Conservation (phyloP, 2,797 vertebrate species). For the Pangasius macronema region DNA sequence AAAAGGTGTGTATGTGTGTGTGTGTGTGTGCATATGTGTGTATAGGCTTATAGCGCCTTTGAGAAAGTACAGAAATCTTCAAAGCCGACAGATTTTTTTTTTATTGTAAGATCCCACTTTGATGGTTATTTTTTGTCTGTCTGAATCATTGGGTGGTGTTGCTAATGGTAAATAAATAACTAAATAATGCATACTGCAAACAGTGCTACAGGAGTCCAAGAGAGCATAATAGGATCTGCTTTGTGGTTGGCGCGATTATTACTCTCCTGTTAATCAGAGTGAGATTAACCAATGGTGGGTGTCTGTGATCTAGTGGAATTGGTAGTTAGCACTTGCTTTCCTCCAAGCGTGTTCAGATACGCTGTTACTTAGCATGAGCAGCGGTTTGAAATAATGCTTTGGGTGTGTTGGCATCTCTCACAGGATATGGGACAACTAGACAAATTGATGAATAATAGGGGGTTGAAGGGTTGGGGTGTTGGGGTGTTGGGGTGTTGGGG, state of each 20-base stretch:
- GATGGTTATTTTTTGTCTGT: slow-evolving; percentile 66
- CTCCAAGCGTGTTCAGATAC: background rate
- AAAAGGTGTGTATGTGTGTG: background rate
- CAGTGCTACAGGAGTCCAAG: background rate
- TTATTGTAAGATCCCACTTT: slow-evolving; percentile 58
- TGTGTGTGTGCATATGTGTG: background rate
- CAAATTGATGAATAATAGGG: background rate
- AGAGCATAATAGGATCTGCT: background rate
- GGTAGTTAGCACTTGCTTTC: background rate
- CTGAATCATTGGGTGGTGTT: slow-evolving; percentile 59
- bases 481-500: background rate
- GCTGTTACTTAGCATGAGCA: background rate
- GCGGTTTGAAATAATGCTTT: background rate
- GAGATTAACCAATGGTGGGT: background rate
- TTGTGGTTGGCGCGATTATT: background rate
- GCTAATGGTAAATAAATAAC: slow-evolving; percentile 41
- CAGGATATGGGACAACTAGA: background rate
- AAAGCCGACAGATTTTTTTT: slow-evolving; percentile 55
- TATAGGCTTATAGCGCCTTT: slow-evolving; percentile 1
- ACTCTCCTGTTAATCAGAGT: background rate
- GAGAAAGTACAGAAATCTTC: slow-evolving; percentile 41
- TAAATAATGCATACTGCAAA: background rate
- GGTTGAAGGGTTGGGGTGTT: no score
- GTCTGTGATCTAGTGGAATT: background rate
- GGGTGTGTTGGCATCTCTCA: background rate